Evolutionary conservation across 2,113 vertebrate genomes (phyloP).

Genomic region (Cinclus mexicanus): DNA sequence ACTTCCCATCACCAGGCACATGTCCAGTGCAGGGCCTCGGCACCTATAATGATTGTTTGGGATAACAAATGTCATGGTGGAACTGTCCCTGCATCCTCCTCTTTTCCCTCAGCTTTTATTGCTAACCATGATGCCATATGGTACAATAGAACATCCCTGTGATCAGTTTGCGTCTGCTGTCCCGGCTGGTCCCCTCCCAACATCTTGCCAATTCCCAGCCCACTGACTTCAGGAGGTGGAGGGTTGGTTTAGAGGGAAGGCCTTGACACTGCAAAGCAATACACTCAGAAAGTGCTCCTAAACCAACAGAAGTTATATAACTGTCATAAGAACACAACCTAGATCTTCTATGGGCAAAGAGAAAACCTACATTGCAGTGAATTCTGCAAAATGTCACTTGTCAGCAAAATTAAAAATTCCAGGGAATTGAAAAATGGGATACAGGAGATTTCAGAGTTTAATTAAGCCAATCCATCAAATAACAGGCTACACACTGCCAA

Average conservation of each 20-base stretch:
- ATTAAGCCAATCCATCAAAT: background rate
- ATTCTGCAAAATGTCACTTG: background rate
- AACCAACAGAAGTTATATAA: background rate
- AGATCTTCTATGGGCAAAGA: background rate
- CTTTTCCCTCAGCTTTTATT: background rate
- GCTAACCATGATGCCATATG: background rate
- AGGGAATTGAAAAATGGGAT: background rate
- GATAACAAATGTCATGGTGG: background rate
- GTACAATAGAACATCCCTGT: fast-evolving
- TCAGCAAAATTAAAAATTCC: background rate
- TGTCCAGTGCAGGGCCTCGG: background rate
- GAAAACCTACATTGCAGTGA: background rate
- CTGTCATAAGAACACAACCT: background rate
- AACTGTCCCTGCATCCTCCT: background rate
- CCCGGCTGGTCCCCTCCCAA: background rate
- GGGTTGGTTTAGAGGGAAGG: background rate
- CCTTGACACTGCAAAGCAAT: background rate
- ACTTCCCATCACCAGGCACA: background rate
- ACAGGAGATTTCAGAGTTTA: background rate
- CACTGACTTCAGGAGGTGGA: background rate
- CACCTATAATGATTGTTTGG: background rate
- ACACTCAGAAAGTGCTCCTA: background rate
- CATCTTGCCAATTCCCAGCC: background rate
- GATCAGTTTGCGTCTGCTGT: background rate
- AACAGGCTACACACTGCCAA: background rate